These are phyloP conservation scores for Octopus bimaculoides DNA, from an alignment of 1,140 invertebrate species.

Conservation along the genomic window DNA sequence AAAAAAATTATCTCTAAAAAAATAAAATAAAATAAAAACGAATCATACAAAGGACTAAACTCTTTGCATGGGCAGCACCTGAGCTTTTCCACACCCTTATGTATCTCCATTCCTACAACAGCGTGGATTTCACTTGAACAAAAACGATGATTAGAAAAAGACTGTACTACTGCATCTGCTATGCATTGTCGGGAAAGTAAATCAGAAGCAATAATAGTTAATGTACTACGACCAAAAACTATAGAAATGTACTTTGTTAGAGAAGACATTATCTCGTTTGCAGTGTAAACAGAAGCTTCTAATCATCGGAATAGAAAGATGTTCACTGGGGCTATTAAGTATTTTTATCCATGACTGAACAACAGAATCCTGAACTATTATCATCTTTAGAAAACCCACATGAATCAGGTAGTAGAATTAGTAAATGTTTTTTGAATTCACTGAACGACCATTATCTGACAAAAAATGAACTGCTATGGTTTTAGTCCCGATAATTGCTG, in stretches of 20 bases:
- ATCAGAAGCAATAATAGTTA: conserved; percentile 5
- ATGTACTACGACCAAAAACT: not conserved
- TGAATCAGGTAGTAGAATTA: not conserved
- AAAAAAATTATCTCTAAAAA: not conserved
- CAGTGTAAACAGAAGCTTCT: not conserved
- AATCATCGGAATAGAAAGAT: not conserved
- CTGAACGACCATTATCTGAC: not conserved
- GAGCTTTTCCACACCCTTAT: too few species aligned
- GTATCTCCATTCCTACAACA: not conserved
- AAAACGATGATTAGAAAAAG: not conserved
- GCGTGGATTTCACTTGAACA: not conserved
- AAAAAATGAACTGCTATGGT: not conserved
- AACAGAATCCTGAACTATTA: not conserved
- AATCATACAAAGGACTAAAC: too few species aligned
- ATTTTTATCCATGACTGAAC: conserved; percentile 1
- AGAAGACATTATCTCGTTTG: conserved; percentile 1
- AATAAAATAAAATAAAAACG: not conserved
- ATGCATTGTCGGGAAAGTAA: not conserved
- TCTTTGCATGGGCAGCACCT: too few species aligned
- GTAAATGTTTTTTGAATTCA: not conserved
- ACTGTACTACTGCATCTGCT: not conserved
- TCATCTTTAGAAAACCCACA: not conserved
- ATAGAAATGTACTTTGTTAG: not conserved
- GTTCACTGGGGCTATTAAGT: not conserved
- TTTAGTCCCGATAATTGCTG: conserved; percentile 1